phyloP scores from a whole-genome alignment of 2,888 invertebrate species.

The Arge pagana region DNA sequence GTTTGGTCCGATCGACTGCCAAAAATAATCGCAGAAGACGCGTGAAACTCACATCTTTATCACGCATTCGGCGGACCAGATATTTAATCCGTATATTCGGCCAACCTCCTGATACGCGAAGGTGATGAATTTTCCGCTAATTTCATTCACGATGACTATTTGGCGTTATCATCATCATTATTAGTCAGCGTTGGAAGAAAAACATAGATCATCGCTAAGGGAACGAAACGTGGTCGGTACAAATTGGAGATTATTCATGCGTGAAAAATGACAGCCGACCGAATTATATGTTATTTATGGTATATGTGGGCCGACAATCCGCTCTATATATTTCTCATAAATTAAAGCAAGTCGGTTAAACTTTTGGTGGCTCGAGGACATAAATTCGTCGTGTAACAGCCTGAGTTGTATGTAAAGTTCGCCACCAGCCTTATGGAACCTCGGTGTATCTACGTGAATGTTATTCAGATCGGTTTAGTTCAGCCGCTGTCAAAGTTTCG shows the following conservation, averaged over 20 bases:
- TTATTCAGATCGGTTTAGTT: conserved; percentile 9
- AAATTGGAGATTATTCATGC: neutral
- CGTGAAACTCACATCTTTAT: no score
- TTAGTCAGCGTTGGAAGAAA: no score
- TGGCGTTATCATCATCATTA: no score
- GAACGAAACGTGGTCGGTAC: conserved; percentile 1
- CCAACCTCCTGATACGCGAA: no score
- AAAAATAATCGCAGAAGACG: no score
- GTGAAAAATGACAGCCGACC: neutral
- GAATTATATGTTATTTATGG: conserved; percentile 15
- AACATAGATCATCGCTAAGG: neutral
- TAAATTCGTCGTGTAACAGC: conserved; percentile 6
- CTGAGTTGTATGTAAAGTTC: conserved; percentile 12
- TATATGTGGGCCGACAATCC: conserved; percentile 20
- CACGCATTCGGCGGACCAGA: no score
- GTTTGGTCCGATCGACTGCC: no score
- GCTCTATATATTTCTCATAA: conserved; percentile 17
- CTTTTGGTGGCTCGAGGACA: conserved; percentile 1
- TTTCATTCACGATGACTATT: no score
- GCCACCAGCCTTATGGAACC: neutral
- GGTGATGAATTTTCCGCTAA: no score
- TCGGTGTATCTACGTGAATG: neutral
- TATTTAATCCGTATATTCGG: no score
- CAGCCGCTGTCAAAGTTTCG: conserved; percentile 2
- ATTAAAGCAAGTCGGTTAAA: conserved; percentile 1